Conservation (phyloP, 2,113 vertebrate genomes). For the Phalacrocorax pelagicus region DNA sequence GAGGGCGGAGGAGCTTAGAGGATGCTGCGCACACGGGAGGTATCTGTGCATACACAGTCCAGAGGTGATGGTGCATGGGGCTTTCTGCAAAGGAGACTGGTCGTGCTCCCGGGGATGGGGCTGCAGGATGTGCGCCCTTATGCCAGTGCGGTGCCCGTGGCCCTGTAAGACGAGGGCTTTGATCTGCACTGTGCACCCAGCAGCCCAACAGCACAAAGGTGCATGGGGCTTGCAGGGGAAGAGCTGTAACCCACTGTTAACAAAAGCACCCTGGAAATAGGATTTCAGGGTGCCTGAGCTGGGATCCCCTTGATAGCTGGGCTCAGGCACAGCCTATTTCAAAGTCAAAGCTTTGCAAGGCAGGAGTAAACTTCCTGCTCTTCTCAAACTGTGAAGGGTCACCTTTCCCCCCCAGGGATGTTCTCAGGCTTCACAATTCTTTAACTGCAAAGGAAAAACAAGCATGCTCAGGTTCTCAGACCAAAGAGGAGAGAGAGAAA, state of each 20-base stretch:
- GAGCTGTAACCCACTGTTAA: background rate
- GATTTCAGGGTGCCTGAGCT: background rate
- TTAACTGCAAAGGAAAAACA: background rate
- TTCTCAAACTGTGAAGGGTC: background rate
- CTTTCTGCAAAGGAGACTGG: background rate
- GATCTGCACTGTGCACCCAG: fast-evolving
- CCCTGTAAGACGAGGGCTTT: background rate
- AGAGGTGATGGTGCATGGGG: background rate
- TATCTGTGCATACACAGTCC: fast-evolving
- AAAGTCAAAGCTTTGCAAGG: background rate
- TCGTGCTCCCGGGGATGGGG: background rate
- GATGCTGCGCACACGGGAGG: background rate
- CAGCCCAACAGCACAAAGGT: background rate
- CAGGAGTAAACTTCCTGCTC: background rate
- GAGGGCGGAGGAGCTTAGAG: background rate
- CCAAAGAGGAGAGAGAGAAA: background rate
- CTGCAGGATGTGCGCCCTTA: background rate
- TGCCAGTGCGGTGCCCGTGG: fast-evolving
- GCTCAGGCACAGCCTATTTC: background rate
- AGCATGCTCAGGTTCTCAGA: background rate
- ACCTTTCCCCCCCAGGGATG: background rate
- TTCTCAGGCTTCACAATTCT: background rate
- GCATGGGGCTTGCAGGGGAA: background rate
- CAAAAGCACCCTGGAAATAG: background rate
- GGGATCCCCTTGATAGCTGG: background rate